Evolutionary conservation across 2,113 vertebrate genomes (phyloP).

Genomic region (Aix galericulata): DNA sequence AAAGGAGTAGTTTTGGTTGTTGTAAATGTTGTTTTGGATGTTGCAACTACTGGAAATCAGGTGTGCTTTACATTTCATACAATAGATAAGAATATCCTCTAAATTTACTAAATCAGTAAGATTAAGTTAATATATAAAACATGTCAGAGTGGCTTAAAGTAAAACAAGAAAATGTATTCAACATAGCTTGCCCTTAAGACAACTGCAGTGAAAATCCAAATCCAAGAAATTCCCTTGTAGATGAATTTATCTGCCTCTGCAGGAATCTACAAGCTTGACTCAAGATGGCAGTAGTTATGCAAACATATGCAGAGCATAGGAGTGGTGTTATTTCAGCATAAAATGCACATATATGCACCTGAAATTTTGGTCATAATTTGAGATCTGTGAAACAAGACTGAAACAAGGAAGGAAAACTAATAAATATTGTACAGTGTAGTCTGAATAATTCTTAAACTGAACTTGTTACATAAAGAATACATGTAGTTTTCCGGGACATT

Average conservation of each 20-base stretch:
- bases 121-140: background rate
- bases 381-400: background rate
- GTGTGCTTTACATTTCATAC: background rate
- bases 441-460: background rate
- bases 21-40: background rate
- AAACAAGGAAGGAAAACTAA: background rate
- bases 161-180: background rate
- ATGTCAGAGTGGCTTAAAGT: background rate
- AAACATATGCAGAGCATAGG: background rate
- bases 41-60: background rate
- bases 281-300: background rate
- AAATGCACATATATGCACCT: background rate
- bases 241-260: background rate
- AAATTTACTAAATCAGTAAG: background rate
- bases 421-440: background rate
- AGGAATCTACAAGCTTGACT: background rate
- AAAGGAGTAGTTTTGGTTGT: background rate
- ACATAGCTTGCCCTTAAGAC: background rate
- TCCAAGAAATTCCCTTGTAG: background rate
- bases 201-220: background rate
- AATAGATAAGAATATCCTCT: background rate
- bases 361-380: background rate
- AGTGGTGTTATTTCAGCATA: background rate
- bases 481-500: background rate
- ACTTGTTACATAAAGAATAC: background rate